Conservation (phyloP, 2,888 invertebrate genomes). For the Eristalis arbustorum region DNA sequence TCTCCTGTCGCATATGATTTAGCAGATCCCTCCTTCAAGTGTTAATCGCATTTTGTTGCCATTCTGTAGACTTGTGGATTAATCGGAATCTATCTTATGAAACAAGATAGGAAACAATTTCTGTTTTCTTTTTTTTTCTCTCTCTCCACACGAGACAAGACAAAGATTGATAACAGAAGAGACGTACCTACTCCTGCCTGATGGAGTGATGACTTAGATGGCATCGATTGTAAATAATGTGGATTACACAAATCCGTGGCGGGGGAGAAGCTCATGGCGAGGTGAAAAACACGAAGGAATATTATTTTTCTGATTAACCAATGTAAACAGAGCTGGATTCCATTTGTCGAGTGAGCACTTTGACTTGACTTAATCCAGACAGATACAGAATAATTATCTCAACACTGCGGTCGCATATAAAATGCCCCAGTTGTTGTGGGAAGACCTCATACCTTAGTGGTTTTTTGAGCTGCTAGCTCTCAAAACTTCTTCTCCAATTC, state of each 20-base stretch:
- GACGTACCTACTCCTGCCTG: neutral
- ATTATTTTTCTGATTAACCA: constrained; percentile 42
- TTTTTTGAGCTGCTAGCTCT: constrained; percentile 67
- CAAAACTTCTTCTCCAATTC: constrained; percentile 48
- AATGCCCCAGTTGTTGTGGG: neutral
- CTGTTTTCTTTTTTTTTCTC: constrained; percentile 18
- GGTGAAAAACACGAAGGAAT: neutral
- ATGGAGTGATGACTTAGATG: constrained; percentile 47
- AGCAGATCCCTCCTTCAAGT: constrained; percentile 17
- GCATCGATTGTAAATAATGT: constrained; percentile 65
- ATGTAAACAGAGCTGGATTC: constrained; percentile 42
- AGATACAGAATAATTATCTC: constrained; percentile 36
- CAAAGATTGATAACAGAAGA: constrained; percentile 23
- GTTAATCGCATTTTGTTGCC: constrained; percentile 30
- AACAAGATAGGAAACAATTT: constrained; percentile 3
- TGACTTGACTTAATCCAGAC: constrained; percentile 55
- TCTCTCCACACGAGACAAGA: neutral
- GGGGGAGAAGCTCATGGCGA: neutral
- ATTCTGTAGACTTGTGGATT: constrained; percentile 39
- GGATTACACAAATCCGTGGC: constrained; percentile 44
- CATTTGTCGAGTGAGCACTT: constrained; percentile 40
- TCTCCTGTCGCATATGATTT: constrained; percentile 28
- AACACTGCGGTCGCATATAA: constrained; percentile 33
- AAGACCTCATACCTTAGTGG: constrained; percentile 54
- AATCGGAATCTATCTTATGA: constrained; percentile 36